Percentiles rank a stretch among this genome's conserved stretches.
phyloP scores from a whole-genome alignment of 2,888 invertebrate genomes.

The Uloborus plumipes region DNA sequence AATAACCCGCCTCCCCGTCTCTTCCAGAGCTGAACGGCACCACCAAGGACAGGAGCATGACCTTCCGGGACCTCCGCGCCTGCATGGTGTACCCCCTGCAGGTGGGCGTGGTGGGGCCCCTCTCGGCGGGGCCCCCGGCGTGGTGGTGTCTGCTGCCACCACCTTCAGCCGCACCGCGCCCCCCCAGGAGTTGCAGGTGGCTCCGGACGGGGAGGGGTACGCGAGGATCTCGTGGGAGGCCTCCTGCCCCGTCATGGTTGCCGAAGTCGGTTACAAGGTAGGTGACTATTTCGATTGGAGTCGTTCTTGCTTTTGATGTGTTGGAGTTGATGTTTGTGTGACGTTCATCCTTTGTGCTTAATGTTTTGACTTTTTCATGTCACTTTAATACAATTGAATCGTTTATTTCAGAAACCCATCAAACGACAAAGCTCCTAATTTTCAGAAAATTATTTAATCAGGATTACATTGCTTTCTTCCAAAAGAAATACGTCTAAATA shows the following conservation, averaged over 20 bases:
- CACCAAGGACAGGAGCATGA: slow-evolving; percentile 75
- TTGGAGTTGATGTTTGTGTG: no score
- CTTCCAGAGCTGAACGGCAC: slow-evolving; percentile 45
- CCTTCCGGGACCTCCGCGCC: slow-evolving; percentile 78
- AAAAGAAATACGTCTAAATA: no score
- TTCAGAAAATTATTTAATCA: no score
- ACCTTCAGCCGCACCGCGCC: slow-evolving; percentile 78
- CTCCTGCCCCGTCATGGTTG: slow-evolving; percentile 76
- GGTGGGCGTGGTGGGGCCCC: slow-evolving; percentile 78
- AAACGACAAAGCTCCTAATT: no score
- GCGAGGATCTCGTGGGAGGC: slow-evolving; percentile 81
- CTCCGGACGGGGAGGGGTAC: slow-evolving; percentile 67
- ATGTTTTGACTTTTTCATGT: no score
- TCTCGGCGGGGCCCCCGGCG: slow-evolving; percentile 79
- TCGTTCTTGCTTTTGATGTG: no score
- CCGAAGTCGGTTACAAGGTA: slow-evolving; percentile 77
- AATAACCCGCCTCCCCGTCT: no score
- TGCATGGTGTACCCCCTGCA: slow-evolving; percentile 83
- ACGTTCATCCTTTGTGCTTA: no score
- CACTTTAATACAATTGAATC: no score
- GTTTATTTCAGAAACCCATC: no score
- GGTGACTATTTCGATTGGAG: no score
- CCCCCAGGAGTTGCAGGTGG: slow-evolving; percentile 78
- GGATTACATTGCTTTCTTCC: no score
- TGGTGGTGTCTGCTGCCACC: slow-evolving; percentile 76